phyloP scores from a whole-genome alignment of 2,888 invertebrate genomes.

The Coelopa pilipes region DNA sequence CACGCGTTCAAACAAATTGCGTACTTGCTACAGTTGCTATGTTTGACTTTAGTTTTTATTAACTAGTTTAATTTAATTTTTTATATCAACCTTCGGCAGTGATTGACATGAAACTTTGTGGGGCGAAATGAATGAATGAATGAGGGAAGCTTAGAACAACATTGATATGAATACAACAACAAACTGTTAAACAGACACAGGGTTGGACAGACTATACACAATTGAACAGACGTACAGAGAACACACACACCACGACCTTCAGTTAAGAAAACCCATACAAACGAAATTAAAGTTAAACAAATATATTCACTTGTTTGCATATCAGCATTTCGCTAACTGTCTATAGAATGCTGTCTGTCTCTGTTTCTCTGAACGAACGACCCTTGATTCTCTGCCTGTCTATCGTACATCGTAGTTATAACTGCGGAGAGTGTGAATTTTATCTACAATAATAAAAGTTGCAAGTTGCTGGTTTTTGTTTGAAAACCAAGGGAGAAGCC shows the following conservation, averaged over 20 bases:
- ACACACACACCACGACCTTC: conserved; percentile 15
- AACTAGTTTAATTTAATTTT: conserved; percentile 37
- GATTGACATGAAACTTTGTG: conserved; percentile 51
- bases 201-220: not conserved
- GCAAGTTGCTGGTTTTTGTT: not conserved
- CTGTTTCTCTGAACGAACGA: not conserved
- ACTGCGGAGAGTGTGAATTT: not conserved
- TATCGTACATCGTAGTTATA: not conserved
- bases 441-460: not conserved
- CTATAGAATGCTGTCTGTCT: not conserved
- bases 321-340: conserved; percentile 14
- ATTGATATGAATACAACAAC: not conserved
- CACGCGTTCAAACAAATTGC: not conserved
- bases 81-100: conserved; percentile 54
- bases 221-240: no score
- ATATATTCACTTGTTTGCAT: conserved; percentile 16
- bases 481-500: not conserved
- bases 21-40: not conserved
- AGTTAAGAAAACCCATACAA: not conserved
- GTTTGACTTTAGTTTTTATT: conserved; percentile 2
- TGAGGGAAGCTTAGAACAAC: conserved; percentile 13
- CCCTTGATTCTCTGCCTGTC: not conserved
- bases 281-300: conserved; percentile 13
- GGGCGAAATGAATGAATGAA: not conserved
- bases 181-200: not conserved